Conservation (phyloP, 2,888 invertebrate genomes). For the Glyphotaelius pellucidus region DNA sequence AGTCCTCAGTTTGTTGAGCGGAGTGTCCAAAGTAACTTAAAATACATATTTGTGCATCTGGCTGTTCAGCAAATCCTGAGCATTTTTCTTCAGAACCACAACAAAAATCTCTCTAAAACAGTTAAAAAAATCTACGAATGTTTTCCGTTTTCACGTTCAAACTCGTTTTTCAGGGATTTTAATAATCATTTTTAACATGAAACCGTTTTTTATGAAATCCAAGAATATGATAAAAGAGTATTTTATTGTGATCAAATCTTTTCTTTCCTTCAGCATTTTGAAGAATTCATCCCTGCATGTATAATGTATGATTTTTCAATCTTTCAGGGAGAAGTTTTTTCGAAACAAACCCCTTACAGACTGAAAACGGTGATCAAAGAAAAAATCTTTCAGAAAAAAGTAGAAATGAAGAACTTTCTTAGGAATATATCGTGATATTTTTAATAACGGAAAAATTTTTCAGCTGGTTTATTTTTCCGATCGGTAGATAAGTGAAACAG, state of each 20-base stretch:
- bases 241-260: background rate
- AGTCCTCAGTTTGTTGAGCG: too few species aligned
- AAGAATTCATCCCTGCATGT: background rate
- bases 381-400: background rate
- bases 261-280: background rate
- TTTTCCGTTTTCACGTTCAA: too few species aligned
- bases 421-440: background rate
- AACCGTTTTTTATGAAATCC: background rate
- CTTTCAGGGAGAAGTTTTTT: background rate
- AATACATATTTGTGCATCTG: too few species aligned
- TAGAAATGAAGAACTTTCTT: background rate
- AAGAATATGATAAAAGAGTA: background rate
- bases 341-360: background rate
- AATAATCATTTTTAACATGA: too few species aligned
- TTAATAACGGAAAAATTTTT: background rate
- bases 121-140: background rate
- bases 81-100: too few species aligned
- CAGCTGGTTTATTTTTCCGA: background rate
- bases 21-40: too few species aligned
- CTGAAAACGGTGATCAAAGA: background rate
- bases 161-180: too few species aligned
- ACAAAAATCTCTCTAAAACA: background rate
- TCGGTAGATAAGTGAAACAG: background rate
- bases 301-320: background rate
- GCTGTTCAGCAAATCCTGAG: too few species aligned